These are phyloP conservation scores for Sycophila texana DNA, from an alignment of 2,888 invertebrate species.

Conservation along the genomic window DNA sequence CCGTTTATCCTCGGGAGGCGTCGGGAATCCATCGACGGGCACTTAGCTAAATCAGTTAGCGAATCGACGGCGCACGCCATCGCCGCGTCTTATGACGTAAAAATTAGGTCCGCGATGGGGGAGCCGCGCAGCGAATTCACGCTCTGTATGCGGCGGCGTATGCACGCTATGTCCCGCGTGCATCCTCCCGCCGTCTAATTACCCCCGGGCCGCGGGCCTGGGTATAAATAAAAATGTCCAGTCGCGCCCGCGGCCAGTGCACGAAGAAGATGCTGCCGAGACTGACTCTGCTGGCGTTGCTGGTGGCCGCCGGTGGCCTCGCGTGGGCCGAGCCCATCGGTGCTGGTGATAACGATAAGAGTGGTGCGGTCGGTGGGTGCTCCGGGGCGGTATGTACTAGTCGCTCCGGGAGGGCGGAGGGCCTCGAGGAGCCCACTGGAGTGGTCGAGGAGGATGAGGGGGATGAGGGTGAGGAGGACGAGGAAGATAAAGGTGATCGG, in stretches of 20 bases:
- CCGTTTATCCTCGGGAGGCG: constrained; percentile 24
- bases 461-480: neutral
- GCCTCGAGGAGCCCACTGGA: neutral
- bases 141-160: constrained; percentile 70
- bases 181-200: constrained; percentile 17
- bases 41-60: constrained; percentile 54
- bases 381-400: constrained; percentile 1
- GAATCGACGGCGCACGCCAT: constrained; percentile 37
- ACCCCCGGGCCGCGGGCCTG: neutral
- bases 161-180: neutral
- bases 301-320: constrained; percentile 18
- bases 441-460: neutral
- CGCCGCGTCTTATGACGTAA: constrained; percentile 21
- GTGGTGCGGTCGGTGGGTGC: constrained; percentile 11
- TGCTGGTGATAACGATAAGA: constrained; percentile 23
- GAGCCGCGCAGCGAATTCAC: constrained; percentile 67
- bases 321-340: neutral
- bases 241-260: constrained; percentile 62
- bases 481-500: neutral
- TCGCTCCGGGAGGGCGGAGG: neutral
- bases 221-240: constrained; percentile 68
- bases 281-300: constrained; percentile 59
- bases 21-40: neutral
- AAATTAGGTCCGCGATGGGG: constrained; percentile 35
- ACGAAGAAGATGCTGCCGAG: constrained; percentile 70